Evolutionary conservation across 1,140 invertebrate species (phyloP).

Genomic region (Anoplophora glabripennis): DNA sequence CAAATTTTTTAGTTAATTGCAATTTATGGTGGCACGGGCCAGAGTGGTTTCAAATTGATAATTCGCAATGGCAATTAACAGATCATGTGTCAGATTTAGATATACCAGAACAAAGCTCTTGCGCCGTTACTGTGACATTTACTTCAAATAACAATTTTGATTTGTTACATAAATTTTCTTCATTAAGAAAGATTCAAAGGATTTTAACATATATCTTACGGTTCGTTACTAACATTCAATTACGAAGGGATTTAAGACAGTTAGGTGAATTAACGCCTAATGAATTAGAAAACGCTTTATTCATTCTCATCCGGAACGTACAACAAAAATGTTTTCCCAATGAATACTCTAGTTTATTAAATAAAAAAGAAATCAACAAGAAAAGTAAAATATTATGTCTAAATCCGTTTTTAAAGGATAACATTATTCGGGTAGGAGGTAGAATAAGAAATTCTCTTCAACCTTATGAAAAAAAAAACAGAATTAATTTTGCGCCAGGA

Average conservation of each 20-base stretch:
- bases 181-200: conserved; percentile 5
- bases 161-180: conserved; percentile 16
- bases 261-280: no score
- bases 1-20: conserved; percentile 7
- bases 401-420: no score
- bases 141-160: not conserved
- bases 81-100: not conserved
- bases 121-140: not conserved
- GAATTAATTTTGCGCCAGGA: conserved; percentile 26
- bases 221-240: no score
- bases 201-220: no score
- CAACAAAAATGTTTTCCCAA: conserved; percentile 20
- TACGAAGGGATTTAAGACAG: no score
- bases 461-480: conserved; percentile 21
- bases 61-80: conserved; percentile 10
- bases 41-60: conserved; percentile 11
- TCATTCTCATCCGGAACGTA: conserved; percentile 10
- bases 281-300: conserved; percentile 5
- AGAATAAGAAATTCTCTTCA: no score
- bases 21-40: conserved; percentile 32
- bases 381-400: no score
- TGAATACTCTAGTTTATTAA: conserved; percentile 2
- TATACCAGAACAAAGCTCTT: not conserved
- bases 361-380: no score
- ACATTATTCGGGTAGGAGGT: no score